These are phyloP conservation scores for Patiria pectinifera DNA, from an alignment of 53 echinoderm and acorn worm genomes.

Conservation along the genomic window DNA sequence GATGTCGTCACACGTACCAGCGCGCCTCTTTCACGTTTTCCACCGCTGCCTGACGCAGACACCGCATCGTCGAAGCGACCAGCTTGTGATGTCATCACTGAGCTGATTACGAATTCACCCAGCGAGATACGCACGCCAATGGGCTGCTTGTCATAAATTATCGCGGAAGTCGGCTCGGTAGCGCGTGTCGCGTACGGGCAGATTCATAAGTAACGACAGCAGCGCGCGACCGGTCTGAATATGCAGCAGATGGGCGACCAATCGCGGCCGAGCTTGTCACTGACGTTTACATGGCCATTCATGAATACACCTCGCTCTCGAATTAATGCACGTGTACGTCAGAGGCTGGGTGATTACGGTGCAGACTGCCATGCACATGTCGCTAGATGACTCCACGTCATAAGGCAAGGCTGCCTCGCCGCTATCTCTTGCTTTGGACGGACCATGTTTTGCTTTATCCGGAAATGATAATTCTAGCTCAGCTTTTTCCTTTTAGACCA, in stretches of 20 bases:
- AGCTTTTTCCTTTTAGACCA: constrained; percentile 46
- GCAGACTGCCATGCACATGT: constrained; percentile 53
- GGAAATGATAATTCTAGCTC: constrained; percentile 60
- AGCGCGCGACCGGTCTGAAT: constrained; percentile 39
- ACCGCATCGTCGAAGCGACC: constrained; percentile 47
- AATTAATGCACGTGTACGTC: constrained; percentile 63
- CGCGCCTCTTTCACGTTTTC: constrained; percentile 61
- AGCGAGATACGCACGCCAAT: constrained; percentile 45
- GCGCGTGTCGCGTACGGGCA: not conserved
- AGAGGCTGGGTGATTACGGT: constrained; percentile 55
- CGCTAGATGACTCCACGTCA: constrained; percentile 57
- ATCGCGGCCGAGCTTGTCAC: constrained; percentile 12
- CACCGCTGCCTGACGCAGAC: constrained; percentile 65
- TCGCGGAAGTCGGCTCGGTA: constrained; percentile 17
- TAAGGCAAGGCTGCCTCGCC: constrained; percentile 34
- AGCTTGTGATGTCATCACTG: constrained; percentile 59
- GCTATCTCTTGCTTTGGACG: constrained; percentile 25
- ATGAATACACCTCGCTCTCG: constrained; percentile 41
- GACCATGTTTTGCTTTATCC: constrained; percentile 41
- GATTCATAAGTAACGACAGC: constrained; percentile 29
- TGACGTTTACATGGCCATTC: constrained; percentile 63
- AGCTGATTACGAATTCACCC: constrained; percentile 59
- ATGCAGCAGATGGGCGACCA: constrained; percentile 17
- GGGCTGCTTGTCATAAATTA: constrained; percentile 40
- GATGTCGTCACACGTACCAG: constrained; percentile 77